Conservation (phyloP, 2,797 vertebrate species). For the Phalloptychus januarius region DNA sequence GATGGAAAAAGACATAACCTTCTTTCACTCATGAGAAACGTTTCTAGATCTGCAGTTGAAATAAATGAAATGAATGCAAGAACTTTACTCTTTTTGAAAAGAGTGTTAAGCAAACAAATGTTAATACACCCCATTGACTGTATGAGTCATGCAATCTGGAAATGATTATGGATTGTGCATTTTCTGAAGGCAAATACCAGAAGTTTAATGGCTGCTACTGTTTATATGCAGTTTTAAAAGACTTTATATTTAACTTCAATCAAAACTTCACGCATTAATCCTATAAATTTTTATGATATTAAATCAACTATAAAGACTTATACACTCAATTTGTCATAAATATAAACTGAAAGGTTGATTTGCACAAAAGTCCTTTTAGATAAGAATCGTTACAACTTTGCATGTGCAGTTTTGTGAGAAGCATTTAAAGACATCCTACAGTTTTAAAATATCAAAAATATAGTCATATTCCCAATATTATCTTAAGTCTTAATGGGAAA, state of each 20-base stretch:
- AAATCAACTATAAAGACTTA: neutral
- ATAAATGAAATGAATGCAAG: neutral
- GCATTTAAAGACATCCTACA: constrained; percentile 29
- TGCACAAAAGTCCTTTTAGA: neutral
- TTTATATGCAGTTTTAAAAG: neutral
- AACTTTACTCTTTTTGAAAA: neutral
- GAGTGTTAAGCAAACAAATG: neutral
- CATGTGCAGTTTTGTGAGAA: neutral
- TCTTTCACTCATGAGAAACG: neutral
- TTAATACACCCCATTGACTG: neutral
- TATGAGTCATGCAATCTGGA: neutral
- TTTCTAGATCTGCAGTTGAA: neutral
- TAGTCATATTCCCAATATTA: constrained; percentile 16
- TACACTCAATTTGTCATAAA: neutral
- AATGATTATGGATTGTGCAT: neutral
- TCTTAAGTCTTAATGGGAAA: constrained; percentile 43
- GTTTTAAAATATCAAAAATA: constrained; percentile 42
- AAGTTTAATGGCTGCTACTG: neutral
- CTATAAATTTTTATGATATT: neutral
- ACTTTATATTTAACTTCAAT: neutral
- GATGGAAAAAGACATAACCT: neutral
- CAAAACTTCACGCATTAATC: neutral
- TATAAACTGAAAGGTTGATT: neutral
- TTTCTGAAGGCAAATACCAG: neutral
- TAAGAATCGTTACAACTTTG: neutral